Percentiles rank a stretch among this genome's conserved stretches.
These are phyloP conservation scores for Tinamus guttatus DNA, from an alignment of 2,113 vertebrate genomes.

Conservation along the genomic window DNA sequence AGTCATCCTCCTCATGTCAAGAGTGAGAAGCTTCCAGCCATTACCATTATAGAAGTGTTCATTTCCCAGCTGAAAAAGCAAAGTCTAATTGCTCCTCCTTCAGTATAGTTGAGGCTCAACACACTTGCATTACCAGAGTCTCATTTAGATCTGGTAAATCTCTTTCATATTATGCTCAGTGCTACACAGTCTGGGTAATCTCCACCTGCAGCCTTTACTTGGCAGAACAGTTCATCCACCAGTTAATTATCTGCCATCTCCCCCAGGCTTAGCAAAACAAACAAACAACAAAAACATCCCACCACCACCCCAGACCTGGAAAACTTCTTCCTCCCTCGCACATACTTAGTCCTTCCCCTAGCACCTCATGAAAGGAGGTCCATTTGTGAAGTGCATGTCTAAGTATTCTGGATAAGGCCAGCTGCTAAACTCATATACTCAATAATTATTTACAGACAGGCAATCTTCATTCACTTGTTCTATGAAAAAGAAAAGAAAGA, in stretches of 20 bases:
- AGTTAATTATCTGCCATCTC: not conserved
- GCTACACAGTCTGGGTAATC: not conserved
- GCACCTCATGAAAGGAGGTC: not conserved
- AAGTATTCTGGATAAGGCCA: not conserved
- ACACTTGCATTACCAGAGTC: not conserved
- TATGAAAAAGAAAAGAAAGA: not conserved
- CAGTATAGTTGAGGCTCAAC: not conserved
- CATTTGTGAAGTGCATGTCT: not conserved
- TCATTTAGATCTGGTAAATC: not conserved
- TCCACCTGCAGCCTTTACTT: not conserved
- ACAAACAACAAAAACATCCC: too few species aligned
- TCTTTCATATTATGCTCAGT: not conserved
- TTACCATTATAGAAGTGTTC: not conserved
- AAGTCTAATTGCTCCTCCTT: not conserved
- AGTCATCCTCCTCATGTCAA: not conserved
- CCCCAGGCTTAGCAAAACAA: not conserved
- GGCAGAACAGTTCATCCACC: not conserved
- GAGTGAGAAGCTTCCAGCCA: not conserved
- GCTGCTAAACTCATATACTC: not conserved
- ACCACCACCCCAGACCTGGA: not conserved
- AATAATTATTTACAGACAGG: not conserved
- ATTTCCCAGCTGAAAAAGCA: not conserved
- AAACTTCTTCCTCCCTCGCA: too few species aligned
- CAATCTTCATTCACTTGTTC: not conserved
- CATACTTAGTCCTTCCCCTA: not conserved